phyloP scores from a whole-genome alignment of 1,140 invertebrate genomes.

The Dendroctonus ponderosae region DNA sequence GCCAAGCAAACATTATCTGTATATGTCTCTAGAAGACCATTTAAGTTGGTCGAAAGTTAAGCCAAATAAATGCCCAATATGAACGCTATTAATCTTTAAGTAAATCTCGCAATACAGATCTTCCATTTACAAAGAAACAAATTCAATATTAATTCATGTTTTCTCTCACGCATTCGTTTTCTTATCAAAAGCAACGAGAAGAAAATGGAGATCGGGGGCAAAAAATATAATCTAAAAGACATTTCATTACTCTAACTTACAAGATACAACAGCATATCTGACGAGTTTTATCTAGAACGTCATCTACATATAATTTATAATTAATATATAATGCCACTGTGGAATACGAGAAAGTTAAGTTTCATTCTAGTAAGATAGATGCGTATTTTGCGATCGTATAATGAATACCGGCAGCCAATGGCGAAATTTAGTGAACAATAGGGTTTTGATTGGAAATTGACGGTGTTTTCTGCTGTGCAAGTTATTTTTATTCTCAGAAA shows the following conservation, averaged over 20 bases:
- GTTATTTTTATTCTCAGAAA: too few species aligned
- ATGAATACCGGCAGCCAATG: background rate
- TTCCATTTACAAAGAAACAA: too few species aligned
- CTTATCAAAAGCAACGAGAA: constrained; percentile 11
- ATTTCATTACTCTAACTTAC: constrained; percentile 14
- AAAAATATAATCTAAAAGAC: constrained; percentile 14
- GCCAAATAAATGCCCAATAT: too few species aligned
- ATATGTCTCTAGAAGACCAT: too few species aligned
- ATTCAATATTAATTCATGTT: too few species aligned
- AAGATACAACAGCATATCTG: constrained; percentile 13
- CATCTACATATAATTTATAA: constrained; percentile 18
- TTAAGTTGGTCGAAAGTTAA: too few species aligned
- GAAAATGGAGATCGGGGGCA: constrained; percentile 5
- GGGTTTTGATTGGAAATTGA: too few species aligned
- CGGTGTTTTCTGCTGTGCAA: too few species aligned
- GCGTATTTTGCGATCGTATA: background rate
- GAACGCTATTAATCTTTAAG: too few species aligned
- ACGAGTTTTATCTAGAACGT: constrained; percentile 10
- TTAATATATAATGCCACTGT: constrained; percentile 16
- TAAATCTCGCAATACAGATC: too few species aligned
- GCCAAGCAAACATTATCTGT: too few species aligned
- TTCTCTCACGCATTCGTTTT: background rate
- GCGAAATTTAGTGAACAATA: too few species aligned
- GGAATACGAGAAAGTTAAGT: constrained; percentile 8
- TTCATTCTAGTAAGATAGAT: constrained; percentile 5